Conservation (phyloP, 2,888 invertebrate species). For the Cinara cedri region DNA sequence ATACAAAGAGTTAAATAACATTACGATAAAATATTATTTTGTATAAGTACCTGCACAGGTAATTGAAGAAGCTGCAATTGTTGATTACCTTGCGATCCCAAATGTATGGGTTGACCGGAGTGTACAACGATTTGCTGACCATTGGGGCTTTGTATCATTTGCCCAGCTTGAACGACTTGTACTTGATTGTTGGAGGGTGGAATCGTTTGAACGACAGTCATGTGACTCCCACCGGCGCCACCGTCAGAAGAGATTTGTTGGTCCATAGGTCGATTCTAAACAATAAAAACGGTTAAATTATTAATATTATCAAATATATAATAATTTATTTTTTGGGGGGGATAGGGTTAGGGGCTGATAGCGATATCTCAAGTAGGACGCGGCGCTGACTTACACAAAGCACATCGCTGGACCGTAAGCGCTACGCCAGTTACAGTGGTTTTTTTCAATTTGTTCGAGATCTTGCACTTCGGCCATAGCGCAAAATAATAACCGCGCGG, state of each 20-base stretch:
- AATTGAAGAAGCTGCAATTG: conserved; percentile 79
- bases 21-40: not conserved
- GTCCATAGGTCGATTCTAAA: conserved; percentile 47
- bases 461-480: not conserved
- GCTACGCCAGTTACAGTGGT: not conserved
- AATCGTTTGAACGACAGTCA: conserved; percentile 63
- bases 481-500: not conserved
- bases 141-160: conserved; percentile 72
- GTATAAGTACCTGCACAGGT: conserved; percentile 58
- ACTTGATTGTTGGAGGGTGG: conserved; percentile 67
- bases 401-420: not conserved
- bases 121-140: conserved; percentile 77
- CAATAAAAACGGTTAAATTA: not conserved
- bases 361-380: too few species aligned
- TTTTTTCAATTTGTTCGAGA: not conserved
- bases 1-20: not conserved
- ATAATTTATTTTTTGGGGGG: too few species aligned
- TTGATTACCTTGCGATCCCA: conserved; percentile 71
- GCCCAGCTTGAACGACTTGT: conserved; percentile 65
- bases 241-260: conserved; percentile 56
- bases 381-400: not conserved
- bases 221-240: conserved; percentile 42
- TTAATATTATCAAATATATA: not conserved
- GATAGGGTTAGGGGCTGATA: not conserved
- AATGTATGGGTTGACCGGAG: conserved; percentile 69